phyloP scores from a whole-genome alignment of 2,797 vertebrate genomes.

The Phataginus tetradactyla region DNA sequence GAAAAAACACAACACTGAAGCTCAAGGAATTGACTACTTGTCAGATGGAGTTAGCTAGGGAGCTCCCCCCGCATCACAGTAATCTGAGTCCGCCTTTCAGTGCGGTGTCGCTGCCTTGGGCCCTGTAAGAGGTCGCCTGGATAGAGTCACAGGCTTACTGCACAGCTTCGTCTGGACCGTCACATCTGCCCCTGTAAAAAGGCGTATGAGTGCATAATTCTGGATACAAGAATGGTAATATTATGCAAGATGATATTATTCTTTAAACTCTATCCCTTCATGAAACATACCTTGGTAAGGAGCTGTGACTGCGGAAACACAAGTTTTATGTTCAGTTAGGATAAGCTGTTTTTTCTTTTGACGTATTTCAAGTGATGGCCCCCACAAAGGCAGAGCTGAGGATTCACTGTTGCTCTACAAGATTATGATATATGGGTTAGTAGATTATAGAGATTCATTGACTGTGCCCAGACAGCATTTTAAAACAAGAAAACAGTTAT shows the following conservation, averaged over 20 bases:
- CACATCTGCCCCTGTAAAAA: constrained; percentile 39
- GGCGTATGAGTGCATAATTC: background rate
- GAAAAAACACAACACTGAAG: background rate
- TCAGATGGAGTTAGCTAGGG: constrained; percentile 47
- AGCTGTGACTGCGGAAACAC: background rate
- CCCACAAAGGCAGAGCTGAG: background rate
- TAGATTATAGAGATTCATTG: background rate
- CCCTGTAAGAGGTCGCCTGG: background rate
- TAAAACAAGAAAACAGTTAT: background rate
- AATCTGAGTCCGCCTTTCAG: constrained; percentile 47
- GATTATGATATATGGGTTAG: background rate
- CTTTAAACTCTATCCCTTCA: background rate
- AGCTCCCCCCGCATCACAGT: background rate
- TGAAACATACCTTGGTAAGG: background rate
- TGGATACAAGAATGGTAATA: background rate
- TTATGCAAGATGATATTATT: background rate
- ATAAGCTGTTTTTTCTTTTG: constrained; percentile 4
- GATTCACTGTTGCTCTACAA: background rate
- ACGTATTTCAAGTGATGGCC: background rate
- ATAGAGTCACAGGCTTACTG: constrained; percentile 49
- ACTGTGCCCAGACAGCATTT: background rate
- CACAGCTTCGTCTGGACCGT: constrained; percentile 11
- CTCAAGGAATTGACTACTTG: constrained; percentile 42
- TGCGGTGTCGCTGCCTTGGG: background rate
- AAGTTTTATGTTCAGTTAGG: background rate